Base-by-base conservation (phyloP, 2,797 vertebrate genomes). In the Brotula barbata region DNA sequence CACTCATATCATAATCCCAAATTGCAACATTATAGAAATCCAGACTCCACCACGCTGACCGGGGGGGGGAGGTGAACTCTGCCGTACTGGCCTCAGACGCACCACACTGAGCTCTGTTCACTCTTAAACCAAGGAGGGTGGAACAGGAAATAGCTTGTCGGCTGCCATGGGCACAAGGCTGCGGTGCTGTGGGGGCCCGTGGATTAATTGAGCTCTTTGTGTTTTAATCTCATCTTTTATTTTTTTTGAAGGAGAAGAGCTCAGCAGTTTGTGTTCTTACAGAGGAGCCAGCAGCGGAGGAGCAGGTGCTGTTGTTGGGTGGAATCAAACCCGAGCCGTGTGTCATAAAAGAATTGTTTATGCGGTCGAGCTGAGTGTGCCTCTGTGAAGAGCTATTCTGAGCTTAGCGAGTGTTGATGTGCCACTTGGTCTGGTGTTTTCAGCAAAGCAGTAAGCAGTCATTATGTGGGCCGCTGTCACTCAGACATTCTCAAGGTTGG, bases 81-180 rank as follows among this genome's bases (percentile, higher is more conserved):
- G 44, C 51, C 28, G 58, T 37, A 47, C 42, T 5, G 57, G 58
- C 46, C 47, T 34, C 55, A 47, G 37, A 62, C 48, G 39, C 59
- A 22, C 74, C 74, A 84, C 70, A 82, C 55, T 78, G 71, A 79
- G 74, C 42, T 82, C 78, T 78, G 86, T 82, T 84, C 74, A 75
- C 78, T 69, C 78, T 71, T 76, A 43, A 33, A 81, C 44, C 55
- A 71, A 23, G 46, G 55, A 85, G 87, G 90, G 89, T 85, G 89
- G 87, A 68, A 85, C 90, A 90, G 90, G 90, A 91, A 90, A 89
- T 82, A 81, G 73, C 83, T 81, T 8, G 59, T 66, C 57, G 71
- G 66, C 80, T 76, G 80, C 70, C 31, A 31, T 22, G 73, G 77
- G 81, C 78, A 77, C 34, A 6, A 43, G 58, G 59, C 73, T 14